Evolutionary conservation across 2,888 invertebrate species (phyloP), one percentile per base, ranked within the genome.

Genomic region (Meliscaeva auricollis): DNA sequence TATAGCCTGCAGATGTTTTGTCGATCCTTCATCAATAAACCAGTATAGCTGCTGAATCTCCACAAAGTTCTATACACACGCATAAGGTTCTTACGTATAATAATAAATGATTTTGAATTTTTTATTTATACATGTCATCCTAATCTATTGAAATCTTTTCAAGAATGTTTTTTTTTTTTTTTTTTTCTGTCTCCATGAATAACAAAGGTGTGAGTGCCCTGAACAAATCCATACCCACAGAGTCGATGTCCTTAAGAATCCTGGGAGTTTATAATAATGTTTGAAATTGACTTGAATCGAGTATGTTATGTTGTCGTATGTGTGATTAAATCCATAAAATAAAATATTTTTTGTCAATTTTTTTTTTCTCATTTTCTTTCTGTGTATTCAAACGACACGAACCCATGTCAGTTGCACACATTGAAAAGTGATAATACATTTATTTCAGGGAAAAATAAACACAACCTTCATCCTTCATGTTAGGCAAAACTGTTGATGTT

Each of bases 21-120:
- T 32, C 56, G 56, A 56, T 56, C 56, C 56, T 20, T 56, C 17
- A 56, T 56, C 56, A 56, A 56, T 56, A 56, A 56, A 56, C 35
- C 56, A 30, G 11, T 35, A 20, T 26, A 26, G 4, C 26, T 26
- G 26, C 26, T 6, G 13, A 13, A 35, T 32, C 56, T 35, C 20
- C 13, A n/a, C n/a, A 56, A 35, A 56, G 17, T 35, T 56, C 56
- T 26, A 13, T 52, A 30, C n/a, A 30, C 30, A 54, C n/a, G 8
- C n/a, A 26, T 26, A 4, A 26, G 26, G 13, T 54, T 35, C 20
- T n/a, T n/a, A n/a, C n/a, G n/a, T 56, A 13, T 56, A 15, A 30
- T 32, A n/a, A 30, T 15, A 35, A 56, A 56, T 35, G 56, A 56
- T 56, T 56, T 35, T 56, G 56, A 30, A 56, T 56, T 20, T 56